These are phyloP conservation scores for Trachops cirrhosus DNA, from an alignment of 2,797 vertebrate genomes.

Conservation along the genomic window DNA sequence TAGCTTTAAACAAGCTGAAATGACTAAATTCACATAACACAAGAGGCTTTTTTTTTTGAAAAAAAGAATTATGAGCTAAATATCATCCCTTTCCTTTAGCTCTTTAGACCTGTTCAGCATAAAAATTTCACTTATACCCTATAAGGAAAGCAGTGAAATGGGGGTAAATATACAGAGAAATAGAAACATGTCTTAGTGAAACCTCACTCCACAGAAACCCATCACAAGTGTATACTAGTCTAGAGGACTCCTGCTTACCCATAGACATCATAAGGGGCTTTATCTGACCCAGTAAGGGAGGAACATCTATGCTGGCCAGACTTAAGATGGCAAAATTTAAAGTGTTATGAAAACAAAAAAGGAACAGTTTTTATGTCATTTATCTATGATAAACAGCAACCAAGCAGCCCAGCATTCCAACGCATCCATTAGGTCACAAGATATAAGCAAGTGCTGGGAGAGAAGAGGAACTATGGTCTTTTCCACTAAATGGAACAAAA, in stretches of 20 bases:
- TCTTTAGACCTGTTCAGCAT: not conserved
- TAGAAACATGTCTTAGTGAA: not conserved
- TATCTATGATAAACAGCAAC: not conserved
- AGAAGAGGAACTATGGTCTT: not conserved
- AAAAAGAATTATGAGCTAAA: not conserved
- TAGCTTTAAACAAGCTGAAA: constrained; percentile 29
- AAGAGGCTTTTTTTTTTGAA: not conserved
- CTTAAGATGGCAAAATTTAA: not conserved
- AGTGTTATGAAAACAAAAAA: not conserved
- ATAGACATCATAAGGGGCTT: not conserved
- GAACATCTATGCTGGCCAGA: not conserved
- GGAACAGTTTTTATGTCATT: not conserved
- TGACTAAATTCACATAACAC: not conserved
- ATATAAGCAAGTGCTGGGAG: not conserved
- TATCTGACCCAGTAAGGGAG: not conserved
- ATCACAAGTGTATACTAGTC: not conserved
- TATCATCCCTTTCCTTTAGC: not conserved
- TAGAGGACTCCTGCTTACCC: not conserved
- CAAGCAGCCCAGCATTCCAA: not conserved
- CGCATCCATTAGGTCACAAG: fast-evolving
- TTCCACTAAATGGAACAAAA: not conserved
- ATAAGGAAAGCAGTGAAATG: not conserved
- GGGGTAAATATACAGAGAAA: not conserved
- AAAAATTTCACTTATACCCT: not conserved
- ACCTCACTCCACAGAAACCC: not conserved